Conservation (phyloP, 2,888 invertebrate genomes). For the Cepaea hortensis region DNA sequence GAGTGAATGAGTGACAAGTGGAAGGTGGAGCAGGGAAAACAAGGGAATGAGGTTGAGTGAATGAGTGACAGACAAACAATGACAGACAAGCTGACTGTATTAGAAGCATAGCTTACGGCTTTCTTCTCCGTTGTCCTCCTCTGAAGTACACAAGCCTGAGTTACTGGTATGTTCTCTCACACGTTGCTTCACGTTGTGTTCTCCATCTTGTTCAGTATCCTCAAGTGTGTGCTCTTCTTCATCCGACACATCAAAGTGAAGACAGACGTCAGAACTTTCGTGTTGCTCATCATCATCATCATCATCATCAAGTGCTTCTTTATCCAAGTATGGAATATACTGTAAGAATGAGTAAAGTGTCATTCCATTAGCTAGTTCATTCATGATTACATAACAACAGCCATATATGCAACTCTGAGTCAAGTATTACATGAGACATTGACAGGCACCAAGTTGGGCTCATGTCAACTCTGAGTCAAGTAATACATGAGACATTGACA, state of each 20-base stretch:
- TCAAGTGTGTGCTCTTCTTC: slow-evolving; percentile 1
- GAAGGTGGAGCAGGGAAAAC: no score
- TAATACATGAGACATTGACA: no score
- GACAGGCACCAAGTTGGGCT: no score
- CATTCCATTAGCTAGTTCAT: neutral
- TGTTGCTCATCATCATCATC: slow-evolving; percentile 51
- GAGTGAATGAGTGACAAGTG: no score
- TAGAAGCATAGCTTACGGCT: neutral
- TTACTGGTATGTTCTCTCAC: neutral
- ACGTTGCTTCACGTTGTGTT: neutral
- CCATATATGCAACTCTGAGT: no score
- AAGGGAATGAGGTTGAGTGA: no score
- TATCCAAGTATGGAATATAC: slow-evolving; percentile 76
- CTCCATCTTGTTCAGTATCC: slow-evolving; percentile 1
- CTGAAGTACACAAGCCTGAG: neutral
- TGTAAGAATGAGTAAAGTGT: slow-evolving; percentile 34
- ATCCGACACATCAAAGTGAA: slow-evolving; percentile 60
- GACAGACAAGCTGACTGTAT: no score
- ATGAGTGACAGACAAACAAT: no score
- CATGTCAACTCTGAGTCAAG: no score
- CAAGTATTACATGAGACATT: no score
- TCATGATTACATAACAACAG: neutral
- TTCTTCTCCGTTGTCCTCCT: neutral
- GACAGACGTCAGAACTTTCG: slow-evolving; percentile 50
- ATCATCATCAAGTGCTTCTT: slow-evolving; percentile 78